phyloP scores from a whole-genome alignment of 2,113 vertebrate species.

The Xiphophorus couchianus region DNA sequence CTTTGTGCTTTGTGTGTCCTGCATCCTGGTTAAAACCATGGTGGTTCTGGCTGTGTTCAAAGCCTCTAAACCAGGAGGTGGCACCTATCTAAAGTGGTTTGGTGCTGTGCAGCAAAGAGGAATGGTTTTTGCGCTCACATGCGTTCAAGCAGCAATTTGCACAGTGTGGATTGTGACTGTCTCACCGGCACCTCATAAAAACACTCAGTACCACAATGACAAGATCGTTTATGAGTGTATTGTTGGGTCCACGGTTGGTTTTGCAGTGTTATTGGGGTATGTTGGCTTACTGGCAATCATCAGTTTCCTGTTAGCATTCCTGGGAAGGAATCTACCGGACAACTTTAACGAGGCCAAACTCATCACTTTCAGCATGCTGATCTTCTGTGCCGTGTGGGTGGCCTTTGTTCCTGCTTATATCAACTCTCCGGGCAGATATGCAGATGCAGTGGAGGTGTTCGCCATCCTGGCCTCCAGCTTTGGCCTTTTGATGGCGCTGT shows the following conservation, averaged over 20 bases:
- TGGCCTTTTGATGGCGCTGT: not conserved
- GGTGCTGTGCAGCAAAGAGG: slow-evolving; percentile 67
- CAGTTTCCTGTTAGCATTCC: slow-evolving; percentile 74
- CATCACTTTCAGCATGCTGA: slow-evolving; percentile 23
- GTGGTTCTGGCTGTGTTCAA: slow-evolving; percentile 71
- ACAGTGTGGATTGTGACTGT: slow-evolving; percentile 64
- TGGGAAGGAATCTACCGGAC: slow-evolving; percentile 75
- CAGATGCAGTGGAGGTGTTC: slow-evolving; percentile 11
- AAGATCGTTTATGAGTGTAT: slow-evolving; percentile 74
- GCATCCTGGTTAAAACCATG: slow-evolving; percentile 57
- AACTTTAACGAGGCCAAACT: slow-evolving; percentile 44
- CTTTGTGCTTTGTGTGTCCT: slow-evolving; percentile 57
- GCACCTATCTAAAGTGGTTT: slow-evolving; percentile 63
- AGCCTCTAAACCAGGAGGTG: slow-evolving; percentile 66
- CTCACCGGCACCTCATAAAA: slow-evolving; percentile 44
- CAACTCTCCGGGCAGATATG: not conserved
- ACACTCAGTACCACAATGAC: slow-evolving; percentile 56
- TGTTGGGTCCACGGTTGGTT: slow-evolving; percentile 67
- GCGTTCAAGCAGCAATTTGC: slow-evolving; percentile 68
- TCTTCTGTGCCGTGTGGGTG: slow-evolving; percentile 17
- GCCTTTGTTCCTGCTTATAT: slow-evolving; percentile 10
- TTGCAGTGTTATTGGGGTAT: slow-evolving; percentile 67
- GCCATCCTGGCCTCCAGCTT: slow-evolving; percentile 2
- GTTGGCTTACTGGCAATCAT: slow-evolving; percentile 69
- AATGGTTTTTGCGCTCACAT: slow-evolving; percentile 66